Conservation (phyloP, 2,797 vertebrate genomes). For the Microctenopoma stevenorrisi region DNA sequence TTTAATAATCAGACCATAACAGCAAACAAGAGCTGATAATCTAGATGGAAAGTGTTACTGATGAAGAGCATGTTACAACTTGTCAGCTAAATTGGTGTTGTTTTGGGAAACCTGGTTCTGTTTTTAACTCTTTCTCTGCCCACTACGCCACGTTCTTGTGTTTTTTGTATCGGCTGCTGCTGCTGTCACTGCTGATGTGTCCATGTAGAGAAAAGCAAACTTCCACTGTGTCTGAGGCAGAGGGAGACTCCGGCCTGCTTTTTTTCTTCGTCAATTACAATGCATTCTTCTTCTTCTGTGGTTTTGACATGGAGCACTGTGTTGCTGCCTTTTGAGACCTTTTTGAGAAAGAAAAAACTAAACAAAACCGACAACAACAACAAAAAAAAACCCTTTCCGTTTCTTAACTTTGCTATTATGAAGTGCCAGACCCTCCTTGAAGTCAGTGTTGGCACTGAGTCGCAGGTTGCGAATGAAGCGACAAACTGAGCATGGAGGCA, state of each 20-base stretch:
- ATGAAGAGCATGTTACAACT: slow-evolving; percentile 25
- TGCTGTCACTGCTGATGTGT: slow-evolving; percentile 73
- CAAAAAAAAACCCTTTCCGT: slow-evolving; percentile 48
- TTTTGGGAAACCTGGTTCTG: slow-evolving; percentile 76
- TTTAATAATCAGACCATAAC: slow-evolving; percentile 30
- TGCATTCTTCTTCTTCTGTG: slow-evolving; percentile 53
- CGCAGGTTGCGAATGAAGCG: slow-evolving; percentile 62
- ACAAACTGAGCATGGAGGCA: slow-evolving; percentile 76
- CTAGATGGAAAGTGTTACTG: slow-evolving; percentile 9
- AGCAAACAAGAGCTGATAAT: slow-evolving; percentile 21
- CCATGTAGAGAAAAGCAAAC: slow-evolving; percentile 64
- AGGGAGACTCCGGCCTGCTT: slow-evolving; percentile 61
- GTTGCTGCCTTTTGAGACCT: slow-evolving; percentile 64
- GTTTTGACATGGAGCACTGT: slow-evolving; percentile 56
- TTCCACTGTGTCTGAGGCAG: slow-evolving; percentile 74
- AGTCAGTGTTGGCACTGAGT: slow-evolving; percentile 74
- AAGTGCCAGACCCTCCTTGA: slow-evolving; percentile 82
- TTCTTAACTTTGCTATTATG: slow-evolving; percentile 76
- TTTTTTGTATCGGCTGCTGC: slow-evolving; percentile 75
- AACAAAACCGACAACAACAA: slow-evolving; percentile 1
- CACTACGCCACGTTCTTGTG: slow-evolving; percentile 78
- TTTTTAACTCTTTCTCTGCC: slow-evolving; percentile 80
- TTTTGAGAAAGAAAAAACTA: slow-evolving; percentile 39
- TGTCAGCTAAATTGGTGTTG: slow-evolving; percentile 20
- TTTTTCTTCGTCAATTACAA: slow-evolving; percentile 58